Base-by-base conservation (phyloP, 2,113 vertebrate species). In the Conger conger region DNA sequence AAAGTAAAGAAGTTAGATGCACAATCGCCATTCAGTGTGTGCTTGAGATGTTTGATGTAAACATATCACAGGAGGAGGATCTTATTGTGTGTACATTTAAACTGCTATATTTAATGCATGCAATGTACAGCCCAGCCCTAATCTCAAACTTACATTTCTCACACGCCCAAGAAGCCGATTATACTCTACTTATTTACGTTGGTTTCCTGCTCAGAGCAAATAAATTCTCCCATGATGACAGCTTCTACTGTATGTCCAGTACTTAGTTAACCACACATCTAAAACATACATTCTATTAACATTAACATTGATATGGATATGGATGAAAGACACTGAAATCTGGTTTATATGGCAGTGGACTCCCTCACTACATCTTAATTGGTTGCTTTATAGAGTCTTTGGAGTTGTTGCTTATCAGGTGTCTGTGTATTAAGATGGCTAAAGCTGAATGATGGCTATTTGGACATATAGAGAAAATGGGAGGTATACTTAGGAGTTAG, bases 281-380 rank as follows among this genome's bases (percentile, higher is more conserved):
- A 68, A 16, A 68, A 4, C 20, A 4, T 68, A n/a, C 27, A n/a
- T 68, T n/a, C 23, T 30, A 73, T 73, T 73, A 73, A 73, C 30
- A 33, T 73, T 4, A 33, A 33, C 6, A 0, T 73, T 3, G 20
- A 73, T 5, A 20, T 27, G 57, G 18, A 60, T n/a, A n/a, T n/a
- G 54, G 2, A 57, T 17, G 18, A 57, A 15, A 17, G 54, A 57
- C 57, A 27, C 57, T 27, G 57, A 2, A 63, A 63, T 20, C 18
- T 3, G 18, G 45, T 50, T 50, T 50, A 50, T 50, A 8, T 50
- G 85, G 88, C 91, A 89, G n/a, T 76, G 73, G 33, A 76, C n/a
- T 3, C 35, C 37, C 20, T 16, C 76, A 78, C 33, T 30, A 78
- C 76, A 37, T n/a, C 57, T 16, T 17, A 78, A 35, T 36, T 13